phyloP scores from a whole-genome alignment of 1,140 invertebrate species.

The Onthophagus taurus region DNA sequence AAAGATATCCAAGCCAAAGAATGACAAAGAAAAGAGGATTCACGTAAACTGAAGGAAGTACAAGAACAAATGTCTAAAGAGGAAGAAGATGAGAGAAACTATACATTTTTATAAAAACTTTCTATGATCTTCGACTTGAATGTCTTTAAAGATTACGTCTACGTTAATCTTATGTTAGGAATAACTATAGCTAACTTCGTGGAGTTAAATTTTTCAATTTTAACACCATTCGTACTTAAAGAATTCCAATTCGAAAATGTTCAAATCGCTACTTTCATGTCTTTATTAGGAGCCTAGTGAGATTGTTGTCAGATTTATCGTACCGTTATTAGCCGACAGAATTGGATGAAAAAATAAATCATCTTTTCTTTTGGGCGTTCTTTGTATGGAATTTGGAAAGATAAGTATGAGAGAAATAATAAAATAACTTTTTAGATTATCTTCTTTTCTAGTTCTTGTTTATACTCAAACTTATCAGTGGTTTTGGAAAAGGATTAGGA shows the following conservation, averaged over 20 bases:
- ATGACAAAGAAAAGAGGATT: constrained; percentile 5
- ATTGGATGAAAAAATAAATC: constrained; percentile 53
- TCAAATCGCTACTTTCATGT: constrained; percentile 51
- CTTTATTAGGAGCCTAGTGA: constrained; percentile 47
- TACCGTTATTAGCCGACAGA: constrained; percentile 53
- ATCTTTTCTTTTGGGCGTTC: constrained; percentile 57
- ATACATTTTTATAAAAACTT: constrained; percentile 28
- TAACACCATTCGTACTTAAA: constrained; percentile 55
- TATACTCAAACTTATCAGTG: constrained; percentile 38
- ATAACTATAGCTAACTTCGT: constrained; percentile 56
- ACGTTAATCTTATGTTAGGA: constrained; percentile 56
- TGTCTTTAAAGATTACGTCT: constrained; percentile 46
- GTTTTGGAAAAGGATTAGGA: constrained; percentile 51
- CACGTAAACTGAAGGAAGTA: constrained; percentile 4
- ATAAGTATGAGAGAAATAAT: too few species aligned
- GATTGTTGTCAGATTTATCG: constrained; percentile 46
- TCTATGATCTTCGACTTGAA: constrained; percentile 44
- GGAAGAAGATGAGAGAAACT: constrained; percentile 13
- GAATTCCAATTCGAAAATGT: constrained; percentile 46
- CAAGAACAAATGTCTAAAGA: too few species aligned
- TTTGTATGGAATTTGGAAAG: constrained; percentile 53
- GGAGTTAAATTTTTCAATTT: constrained; percentile 56
- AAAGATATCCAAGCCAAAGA: constrained; percentile 14
- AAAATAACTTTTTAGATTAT: too few species aligned
- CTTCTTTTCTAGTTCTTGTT: too few species aligned